Conservation (phyloP, 2,797 vertebrate species). For the Sphaeramia orbicularis region DNA sequence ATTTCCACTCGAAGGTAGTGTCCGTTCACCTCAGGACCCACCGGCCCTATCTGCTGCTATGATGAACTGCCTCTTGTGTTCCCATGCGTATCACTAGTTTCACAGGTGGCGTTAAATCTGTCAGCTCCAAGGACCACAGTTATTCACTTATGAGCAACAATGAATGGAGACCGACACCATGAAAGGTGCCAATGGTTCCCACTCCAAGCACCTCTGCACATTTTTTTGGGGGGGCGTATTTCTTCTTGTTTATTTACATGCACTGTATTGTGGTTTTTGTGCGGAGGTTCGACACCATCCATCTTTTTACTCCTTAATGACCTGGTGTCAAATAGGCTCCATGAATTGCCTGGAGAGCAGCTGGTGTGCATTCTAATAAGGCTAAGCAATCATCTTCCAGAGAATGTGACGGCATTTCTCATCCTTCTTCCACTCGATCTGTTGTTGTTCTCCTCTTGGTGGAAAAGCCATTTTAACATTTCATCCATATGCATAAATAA, state of each 20-base stretch:
- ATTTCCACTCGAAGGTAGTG: constrained; percentile 19
- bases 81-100: constrained; percentile 56
- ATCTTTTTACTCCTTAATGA: constrained; percentile 71
- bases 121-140: constrained; percentile 46
- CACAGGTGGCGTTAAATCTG: constrained; percentile 50
- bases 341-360: constrained; percentile 68
- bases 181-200: constrained; percentile 10
- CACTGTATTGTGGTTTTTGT: constrained; percentile 44
- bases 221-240: neutral
- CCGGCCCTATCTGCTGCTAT: constrained; percentile 39
- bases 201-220: neutral
- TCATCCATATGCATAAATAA: constrained; percentile 42
- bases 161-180: constrained; percentile 21
- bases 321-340: constrained; percentile 64
- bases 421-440: constrained; percentile 48
- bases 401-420: constrained; percentile 43
- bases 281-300: constrained; percentile 52
- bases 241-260: constrained; percentile 51
- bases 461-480: constrained; percentile 54
- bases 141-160: constrained; percentile 50
- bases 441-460: constrained; percentile 33
- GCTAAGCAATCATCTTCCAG: constrained; percentile 65
- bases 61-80: constrained; percentile 48
- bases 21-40: constrained; percentile 18
- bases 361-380: constrained; percentile 73